These are phyloP conservation scores for Troglohyphantes excavatus DNA, from an alignment of 2,888 invertebrate species.

Conservation along the genomic window DNA sequence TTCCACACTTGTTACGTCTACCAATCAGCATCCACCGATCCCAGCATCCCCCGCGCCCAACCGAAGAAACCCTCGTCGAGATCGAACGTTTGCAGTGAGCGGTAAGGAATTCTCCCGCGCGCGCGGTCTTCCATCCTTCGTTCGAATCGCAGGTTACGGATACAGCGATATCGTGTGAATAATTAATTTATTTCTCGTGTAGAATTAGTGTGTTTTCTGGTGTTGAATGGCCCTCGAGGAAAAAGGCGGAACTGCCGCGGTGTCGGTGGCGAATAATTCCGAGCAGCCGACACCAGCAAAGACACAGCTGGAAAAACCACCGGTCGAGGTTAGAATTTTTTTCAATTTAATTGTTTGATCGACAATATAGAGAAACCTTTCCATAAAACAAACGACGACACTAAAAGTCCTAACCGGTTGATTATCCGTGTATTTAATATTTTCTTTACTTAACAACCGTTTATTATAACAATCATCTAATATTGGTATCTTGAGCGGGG, in stretches of 20 bases:
- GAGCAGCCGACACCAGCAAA: conserved; percentile 46
- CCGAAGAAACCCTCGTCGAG: conserved; percentile 22
- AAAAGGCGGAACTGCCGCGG: conserved; percentile 41
- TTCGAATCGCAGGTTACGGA: neutral
- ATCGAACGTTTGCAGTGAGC: conserved; percentile 55
- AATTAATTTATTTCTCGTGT: neutral
- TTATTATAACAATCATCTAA: too few relatives aligned
- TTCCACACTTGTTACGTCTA: conserved; percentile 73
- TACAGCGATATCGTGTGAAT: neutral
- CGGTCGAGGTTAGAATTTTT: conserved; percentile 49
- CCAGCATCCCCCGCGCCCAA: conserved; percentile 50
- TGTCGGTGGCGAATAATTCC: conserved; percentile 55
- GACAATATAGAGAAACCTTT: too few relatives aligned
- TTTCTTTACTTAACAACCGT: too few relatives aligned
- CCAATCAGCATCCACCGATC: conserved; percentile 65
- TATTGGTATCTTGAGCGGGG: too few relatives aligned
- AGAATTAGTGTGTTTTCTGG: neutral
- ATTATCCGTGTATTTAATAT: too few relatives aligned
- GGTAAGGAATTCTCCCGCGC: conserved; percentile 6
- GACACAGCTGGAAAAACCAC: conserved; percentile 45
- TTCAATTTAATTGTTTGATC: neutral
- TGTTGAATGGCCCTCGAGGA: conserved; percentile 52
- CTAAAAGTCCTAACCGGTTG: too few relatives aligned
- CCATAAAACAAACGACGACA: too few relatives aligned
- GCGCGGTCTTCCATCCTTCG: neutral